phyloP scores from a whole-genome alignment of 2,797 vertebrate genomes.

The Anguilla anguilla region DNA sequence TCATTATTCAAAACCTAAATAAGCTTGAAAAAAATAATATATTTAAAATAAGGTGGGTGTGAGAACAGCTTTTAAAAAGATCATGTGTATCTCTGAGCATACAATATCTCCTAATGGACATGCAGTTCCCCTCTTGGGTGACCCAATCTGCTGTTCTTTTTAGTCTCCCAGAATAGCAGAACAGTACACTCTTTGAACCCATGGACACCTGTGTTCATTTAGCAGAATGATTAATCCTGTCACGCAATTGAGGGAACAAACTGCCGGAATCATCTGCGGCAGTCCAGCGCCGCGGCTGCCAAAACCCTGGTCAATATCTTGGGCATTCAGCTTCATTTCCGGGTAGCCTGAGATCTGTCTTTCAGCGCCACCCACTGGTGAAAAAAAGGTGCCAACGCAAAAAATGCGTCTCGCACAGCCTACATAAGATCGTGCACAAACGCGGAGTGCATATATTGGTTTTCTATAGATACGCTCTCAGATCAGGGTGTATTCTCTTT shows the following conservation, averaged over 20 bases:
- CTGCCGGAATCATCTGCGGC: neutral
- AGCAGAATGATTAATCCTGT: neutral
- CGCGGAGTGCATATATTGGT: neutral
- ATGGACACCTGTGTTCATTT: neutral
- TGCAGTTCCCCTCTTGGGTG: neutral
- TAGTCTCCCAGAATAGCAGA: neutral
- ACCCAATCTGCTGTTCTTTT: neutral
- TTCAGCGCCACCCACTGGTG: constrained; percentile 49
- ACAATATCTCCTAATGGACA: neutral
- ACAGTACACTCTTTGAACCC: neutral
- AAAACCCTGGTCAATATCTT: constrained; percentile 2
- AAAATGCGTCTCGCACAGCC: neutral
- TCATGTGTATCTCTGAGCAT: neutral
- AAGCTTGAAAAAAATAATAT: neutral
- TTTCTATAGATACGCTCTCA: neutral
- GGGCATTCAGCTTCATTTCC: neutral
- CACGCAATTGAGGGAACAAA: neutral
- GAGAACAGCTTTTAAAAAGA: neutral
- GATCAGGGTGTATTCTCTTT: neutral
- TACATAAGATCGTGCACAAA: neutral
- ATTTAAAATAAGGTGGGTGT: neutral
- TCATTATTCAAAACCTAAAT: neutral
- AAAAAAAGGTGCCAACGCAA: constrained; percentile 22
- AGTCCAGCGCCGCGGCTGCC: neutral
- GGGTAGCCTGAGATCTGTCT: constrained; percentile 34